Evolutionary conservation across 2,113 vertebrate species (phyloP).

Genomic region (Heterotis niloticus): DNA sequence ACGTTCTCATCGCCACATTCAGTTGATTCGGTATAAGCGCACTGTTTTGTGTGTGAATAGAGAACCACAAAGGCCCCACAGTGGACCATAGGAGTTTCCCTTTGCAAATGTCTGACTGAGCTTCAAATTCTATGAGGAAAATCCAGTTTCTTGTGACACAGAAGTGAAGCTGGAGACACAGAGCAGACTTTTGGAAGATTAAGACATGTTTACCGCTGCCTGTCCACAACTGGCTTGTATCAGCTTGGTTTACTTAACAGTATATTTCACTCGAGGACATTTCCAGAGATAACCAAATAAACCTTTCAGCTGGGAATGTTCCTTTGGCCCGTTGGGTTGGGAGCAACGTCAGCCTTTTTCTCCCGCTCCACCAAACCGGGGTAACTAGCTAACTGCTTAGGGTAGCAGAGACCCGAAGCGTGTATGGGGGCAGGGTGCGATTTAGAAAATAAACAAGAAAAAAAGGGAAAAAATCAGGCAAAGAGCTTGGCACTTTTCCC

Average conservation of each 20-base stretch:
- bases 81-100: background rate
- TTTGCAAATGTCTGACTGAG: no score
- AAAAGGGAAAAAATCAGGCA: no score
- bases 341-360: slow-evolving; percentile 43
- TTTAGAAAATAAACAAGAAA: slow-evolving; percentile 29
- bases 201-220: slow-evolving; percentile 61
- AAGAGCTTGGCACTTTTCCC: slow-evolving; percentile 53
- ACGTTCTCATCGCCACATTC: no score
- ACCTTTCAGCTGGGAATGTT: slow-evolving; percentile 63
- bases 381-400: slow-evolving; percentile 39
- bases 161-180: slow-evolving; percentile 38
- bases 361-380: slow-evolving; percentile 36
- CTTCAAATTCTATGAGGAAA: slow-evolving; percentile 18
- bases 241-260: slow-evolving; percentile 62
- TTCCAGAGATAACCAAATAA: slow-evolving; percentile 68
- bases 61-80: no score
- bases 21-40: no score
- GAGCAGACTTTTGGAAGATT: slow-evolving; percentile 43
- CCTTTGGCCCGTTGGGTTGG: slow-evolving; percentile 58
- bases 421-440: slow-evolving; percentile 38
- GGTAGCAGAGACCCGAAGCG: slow-evolving; percentile 42
- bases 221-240: slow-evolving; percentile 63
- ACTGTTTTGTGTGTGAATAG: no score
- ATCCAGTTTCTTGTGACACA: slow-evolving; percentile 35
- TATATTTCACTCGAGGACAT: slow-evolving; percentile 62